These are phyloP conservation scores for Sweltsa coloradensis DNA, from an alignment of 1,140 invertebrate species.

Conservation along the genomic window DNA sequence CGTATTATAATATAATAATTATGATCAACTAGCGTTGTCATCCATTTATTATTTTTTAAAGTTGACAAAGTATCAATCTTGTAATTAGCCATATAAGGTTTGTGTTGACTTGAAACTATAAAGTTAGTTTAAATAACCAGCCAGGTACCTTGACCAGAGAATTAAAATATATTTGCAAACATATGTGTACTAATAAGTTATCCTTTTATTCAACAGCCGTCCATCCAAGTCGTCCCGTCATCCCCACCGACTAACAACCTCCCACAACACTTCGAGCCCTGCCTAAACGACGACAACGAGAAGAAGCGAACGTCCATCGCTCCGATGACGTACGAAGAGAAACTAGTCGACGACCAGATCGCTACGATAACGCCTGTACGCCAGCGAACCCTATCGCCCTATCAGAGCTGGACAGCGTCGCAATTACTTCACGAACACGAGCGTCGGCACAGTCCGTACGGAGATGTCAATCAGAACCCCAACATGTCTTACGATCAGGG, in stretches of 20 bases:
- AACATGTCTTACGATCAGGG: slow-evolving; percentile 2
- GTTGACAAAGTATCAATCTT: too few species aligned
- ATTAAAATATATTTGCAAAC: too few species aligned
- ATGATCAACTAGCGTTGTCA: too few species aligned
- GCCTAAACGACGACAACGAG: slow-evolving; percentile 27
- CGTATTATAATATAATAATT: too few species aligned
- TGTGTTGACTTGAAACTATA: too few species aligned
- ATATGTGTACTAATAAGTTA: too few species aligned
- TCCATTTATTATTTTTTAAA: too few species aligned
- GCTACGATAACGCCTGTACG: slow-evolving; percentile 24
- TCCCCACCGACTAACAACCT: slow-evolving; percentile 16
- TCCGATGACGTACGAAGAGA: slow-evolving; percentile 25
- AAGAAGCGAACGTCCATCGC: slow-evolving; percentile 34
- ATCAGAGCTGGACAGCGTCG: slow-evolving; percentile 43
- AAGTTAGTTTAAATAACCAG: too few species aligned
- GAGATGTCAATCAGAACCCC: slow-evolving; percentile 4
- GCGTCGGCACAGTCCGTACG: slow-evolving; percentile 35
- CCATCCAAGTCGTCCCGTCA: slow-evolving; percentile 20
- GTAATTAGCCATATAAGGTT: too few species aligned
- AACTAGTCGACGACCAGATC: slow-evolving; percentile 14
- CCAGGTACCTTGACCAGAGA: too few species aligned
- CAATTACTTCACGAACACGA: slow-evolving; percentile 46
- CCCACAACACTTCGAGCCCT: slow-evolving; percentile 23
- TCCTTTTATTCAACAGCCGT: too few species aligned
- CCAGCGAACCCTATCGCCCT: slow-evolving; percentile 35